Base-by-base conservation (phyloP, 1,140 invertebrate species). In the Pissodes strobi region DNA sequence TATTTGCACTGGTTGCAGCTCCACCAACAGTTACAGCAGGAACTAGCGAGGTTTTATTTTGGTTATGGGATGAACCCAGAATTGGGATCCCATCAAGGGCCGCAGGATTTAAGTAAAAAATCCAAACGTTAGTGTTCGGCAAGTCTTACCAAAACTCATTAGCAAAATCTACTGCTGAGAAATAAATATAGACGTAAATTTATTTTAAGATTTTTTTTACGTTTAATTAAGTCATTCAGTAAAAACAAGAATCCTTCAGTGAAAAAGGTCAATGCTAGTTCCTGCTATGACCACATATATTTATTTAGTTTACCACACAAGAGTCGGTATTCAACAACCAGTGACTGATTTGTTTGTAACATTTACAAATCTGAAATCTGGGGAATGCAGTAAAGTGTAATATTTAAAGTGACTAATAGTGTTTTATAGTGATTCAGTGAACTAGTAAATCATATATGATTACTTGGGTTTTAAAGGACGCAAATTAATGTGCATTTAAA, bases 41-140 rank as follows among this genome's bases (percentile, higher is more conserved):
- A 64, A 56, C 37, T 64, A 23, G 61, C 61, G 8, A 46, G 52
- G 13, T 64, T 64, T 34, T 64, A 64, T 39, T 64, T 64, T 30
- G 41, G 61, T 4, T 64, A 56, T 34, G 22, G 61, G 9, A 37
- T 43, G 10, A 15, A 15, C 17, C 15, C 22, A 12, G 45, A 49
- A 15, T n/a, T 56, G 15, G 51, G 38, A 17, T 1, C 8, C 2
- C 12, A 13, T 18, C 48, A 61, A 23, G 52, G 61, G 10, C 61
- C 61, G n/a, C 61, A 64, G 17, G 61, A 64, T 56, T 48, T 64
- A 22, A 64, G 61, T 21, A 64, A 64, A 23, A 64, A 64, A 27
- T 53, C 39, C 8, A 64, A 64, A 56, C 51, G 51, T 19, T 56
- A 13, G n/a, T n/a, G n/a, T n/a, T n/a, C n/a, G n/a, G n/a, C n/a